phyloP scores from a whole-genome alignment of 1,140 invertebrate species.

The Dinothrombium tinctorium region DNA sequence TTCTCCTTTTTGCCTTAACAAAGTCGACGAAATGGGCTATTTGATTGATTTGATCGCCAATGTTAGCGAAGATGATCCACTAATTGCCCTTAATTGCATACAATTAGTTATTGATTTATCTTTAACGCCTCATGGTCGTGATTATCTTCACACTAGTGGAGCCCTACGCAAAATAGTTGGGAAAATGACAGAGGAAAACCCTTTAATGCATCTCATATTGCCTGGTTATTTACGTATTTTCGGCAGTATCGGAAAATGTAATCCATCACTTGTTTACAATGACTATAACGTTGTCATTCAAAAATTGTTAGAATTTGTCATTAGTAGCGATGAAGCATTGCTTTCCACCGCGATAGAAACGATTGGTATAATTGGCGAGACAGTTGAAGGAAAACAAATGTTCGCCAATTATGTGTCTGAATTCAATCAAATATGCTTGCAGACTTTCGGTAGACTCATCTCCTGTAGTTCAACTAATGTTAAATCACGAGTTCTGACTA shows the following conservation, averaged over 20 bases:
- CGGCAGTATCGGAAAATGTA: background rate
- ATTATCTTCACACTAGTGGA: constrained; percentile 2
- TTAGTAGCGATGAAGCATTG: background rate
- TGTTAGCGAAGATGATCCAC: too few species aligned
- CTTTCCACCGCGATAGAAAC: background rate
- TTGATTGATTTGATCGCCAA: too few species aligned
- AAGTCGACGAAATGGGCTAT: too few species aligned
- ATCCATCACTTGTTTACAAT: background rate
- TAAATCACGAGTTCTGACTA: constrained; percentile 5
- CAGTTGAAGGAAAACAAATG: constrained; percentile 3
- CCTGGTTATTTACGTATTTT: constrained; percentile 9
- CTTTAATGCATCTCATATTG: constrained; percentile 3
- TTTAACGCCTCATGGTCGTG: background rate
- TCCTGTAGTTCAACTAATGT: background rate
- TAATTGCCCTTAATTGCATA: background rate
- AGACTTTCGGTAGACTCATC: constrained; percentile 1
- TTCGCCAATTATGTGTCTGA: background rate
- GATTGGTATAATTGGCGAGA: constrained; percentile 1
- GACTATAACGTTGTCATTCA: too few species aligned
- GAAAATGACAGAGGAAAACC: background rate
- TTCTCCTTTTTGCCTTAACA: too few species aligned
- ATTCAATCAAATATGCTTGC: background rate
- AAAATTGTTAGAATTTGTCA: too few species aligned
- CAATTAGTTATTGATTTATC: background rate
- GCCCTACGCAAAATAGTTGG: background rate